Percentiles rank a stretch among this genome's conserved stretches.
phyloP scores from a whole-genome alignment of 1,140 invertebrate genomes.

The Drosophila parvula region DNA sequence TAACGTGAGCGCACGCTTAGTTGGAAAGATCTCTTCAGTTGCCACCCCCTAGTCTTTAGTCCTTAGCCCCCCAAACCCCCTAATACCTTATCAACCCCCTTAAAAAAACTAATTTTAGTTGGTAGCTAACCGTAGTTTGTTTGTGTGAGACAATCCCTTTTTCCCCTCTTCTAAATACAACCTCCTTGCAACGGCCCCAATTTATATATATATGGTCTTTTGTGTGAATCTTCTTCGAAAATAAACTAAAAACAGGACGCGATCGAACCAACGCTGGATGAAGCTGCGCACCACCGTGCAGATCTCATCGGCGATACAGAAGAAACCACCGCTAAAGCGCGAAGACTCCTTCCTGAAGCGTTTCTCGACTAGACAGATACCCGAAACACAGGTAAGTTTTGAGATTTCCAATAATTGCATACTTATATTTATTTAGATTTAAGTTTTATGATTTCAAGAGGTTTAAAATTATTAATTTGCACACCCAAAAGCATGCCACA shows the following conservation, averaged over 20 bases:
- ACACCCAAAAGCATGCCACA: neutral
- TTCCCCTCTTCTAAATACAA: neutral
- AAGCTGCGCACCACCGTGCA: slow-evolving; percentile 96
- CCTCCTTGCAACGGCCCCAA: neutral
- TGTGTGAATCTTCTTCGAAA: neutral
- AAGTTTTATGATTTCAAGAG: too few relatives aligned
- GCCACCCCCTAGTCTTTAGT: neutral
- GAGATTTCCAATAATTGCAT: slow-evolving; percentile 65
- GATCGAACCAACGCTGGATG: slow-evolving; percentile 97
- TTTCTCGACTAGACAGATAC: slow-evolving; percentile 96
- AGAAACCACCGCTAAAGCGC: slow-evolving; percentile 92
- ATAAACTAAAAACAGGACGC: slow-evolving; percentile 87
- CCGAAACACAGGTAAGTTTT: slow-evolving; percentile 90
- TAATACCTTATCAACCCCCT: neutral
- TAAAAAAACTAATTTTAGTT: neutral
- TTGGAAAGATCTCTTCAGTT: slow-evolving; percentile 15
- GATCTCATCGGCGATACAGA: slow-evolving; percentile 93
- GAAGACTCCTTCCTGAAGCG: slow-evolving; percentile 97
- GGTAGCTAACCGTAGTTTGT: slow-evolving; percentile 45
- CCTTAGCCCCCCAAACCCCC: neutral
- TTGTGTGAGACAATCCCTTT: slow-evolving; percentile 50
- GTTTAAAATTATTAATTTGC: too few relatives aligned
- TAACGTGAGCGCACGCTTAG: slow-evolving; percentile 57
- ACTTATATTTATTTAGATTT: too few relatives aligned
- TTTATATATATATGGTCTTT: neutral